Conservation (phyloP, 2,888 invertebrate genomes). For the Mesochorus sp. region DNA sequence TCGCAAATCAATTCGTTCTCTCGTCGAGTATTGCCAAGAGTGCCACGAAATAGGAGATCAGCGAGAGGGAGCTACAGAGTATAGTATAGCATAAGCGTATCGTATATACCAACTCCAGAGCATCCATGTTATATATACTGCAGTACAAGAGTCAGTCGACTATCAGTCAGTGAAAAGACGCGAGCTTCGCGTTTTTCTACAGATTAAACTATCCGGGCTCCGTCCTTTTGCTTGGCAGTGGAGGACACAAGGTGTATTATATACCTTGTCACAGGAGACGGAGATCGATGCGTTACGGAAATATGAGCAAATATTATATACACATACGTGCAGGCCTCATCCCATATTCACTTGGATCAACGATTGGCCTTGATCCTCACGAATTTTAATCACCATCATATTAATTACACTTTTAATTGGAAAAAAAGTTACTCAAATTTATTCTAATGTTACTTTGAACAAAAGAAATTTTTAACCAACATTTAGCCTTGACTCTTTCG, state of each 20-base stretch:
- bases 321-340: background rate
- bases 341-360: background rate
- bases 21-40: slow-evolving; percentile 35
- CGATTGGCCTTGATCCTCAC: background rate
- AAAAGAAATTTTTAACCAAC: too few relatives aligned
- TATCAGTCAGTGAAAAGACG: background rate
- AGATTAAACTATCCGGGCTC: background rate
- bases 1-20: slow-evolving; percentile 57
- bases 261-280: slow-evolving; percentile 32
- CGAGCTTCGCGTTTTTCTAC: background rate
- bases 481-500: too few relatives aligned
- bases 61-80: background rate
- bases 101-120: slow-evolving; percentile 41
- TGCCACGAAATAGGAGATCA: slow-evolving; percentile 55
- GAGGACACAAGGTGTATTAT: background rate
- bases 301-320: slow-evolving; percentile 13
- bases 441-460: background rate
- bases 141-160: background rate
- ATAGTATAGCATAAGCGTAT: slow-evolving; percentile 31
- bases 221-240: background rate
- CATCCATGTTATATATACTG: background rate
- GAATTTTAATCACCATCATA: background rate
- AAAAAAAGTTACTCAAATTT: background rate
- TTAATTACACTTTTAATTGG: background rate
- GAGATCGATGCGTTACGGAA: slow-evolving; percentile 50